phyloP scores from a whole-genome alignment of 2,113 vertebrate species.

The Rhizomys pruinosus region DNA sequence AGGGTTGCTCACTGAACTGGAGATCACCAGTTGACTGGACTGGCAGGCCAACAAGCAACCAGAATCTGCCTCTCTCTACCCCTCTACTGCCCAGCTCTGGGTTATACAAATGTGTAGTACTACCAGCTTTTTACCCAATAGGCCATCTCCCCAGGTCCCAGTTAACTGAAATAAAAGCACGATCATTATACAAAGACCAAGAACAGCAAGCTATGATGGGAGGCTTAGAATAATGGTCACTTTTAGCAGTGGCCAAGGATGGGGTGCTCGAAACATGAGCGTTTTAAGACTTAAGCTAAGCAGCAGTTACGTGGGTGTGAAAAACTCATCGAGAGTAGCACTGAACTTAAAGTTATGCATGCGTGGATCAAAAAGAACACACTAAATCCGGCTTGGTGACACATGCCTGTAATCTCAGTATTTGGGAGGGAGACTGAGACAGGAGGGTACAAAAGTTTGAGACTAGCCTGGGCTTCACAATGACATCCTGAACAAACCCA shows the following conservation, averaged over 20 bases:
- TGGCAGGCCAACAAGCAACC: background rate
- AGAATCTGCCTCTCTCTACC: background rate
- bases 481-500: background rate
- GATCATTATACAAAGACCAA: background rate
- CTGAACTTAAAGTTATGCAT: conserved; percentile 12
- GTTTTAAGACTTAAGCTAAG: background rate
- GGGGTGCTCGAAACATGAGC: background rate
- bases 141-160: no score
- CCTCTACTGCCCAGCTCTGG: no score
- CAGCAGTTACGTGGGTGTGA: background rate
- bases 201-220: background rate
- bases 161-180: background rate
- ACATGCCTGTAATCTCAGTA: background rate
- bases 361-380: conserved; percentile 6
- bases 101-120: background rate
- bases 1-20: background rate
- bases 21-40: background rate
- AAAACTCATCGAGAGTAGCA: background rate
- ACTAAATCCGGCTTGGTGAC: background rate
- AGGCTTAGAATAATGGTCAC: background rate
- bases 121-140: background rate
- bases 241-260: background rate
- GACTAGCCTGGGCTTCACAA: background rate
- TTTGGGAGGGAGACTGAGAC: background rate
- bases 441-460: background rate